Evolutionary conservation across 2,113 vertebrate species (phyloP), one percentile per base, ranked within the genome.

Genomic region (Ploceus nigricollis): DNA sequence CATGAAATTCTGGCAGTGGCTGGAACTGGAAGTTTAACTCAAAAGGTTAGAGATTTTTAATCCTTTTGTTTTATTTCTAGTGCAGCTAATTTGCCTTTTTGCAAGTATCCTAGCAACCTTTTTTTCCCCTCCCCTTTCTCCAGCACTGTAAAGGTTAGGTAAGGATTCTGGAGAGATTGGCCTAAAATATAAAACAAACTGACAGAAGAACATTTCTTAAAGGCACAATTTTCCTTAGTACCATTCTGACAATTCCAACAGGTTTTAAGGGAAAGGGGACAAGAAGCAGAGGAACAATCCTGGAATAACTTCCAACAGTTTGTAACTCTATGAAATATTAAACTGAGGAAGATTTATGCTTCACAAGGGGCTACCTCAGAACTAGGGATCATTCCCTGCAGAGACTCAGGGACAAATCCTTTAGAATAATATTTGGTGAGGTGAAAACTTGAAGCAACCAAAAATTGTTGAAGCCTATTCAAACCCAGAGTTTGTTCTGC

Each of bases 21-120:
- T 85, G 84, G 83, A 87, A 70, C 21, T 39, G 54, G 47, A 33
- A 79, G 39, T 73, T 94, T 93, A 86, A 86, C 68, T 93, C 50
- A 51, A 54, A 91, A 91, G 79, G 69, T 94, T 94, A 96, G 75
- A 86, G 83, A 87, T 80, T 77, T 90, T 80, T 30, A 84, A 94
- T 94, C 65, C 91, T 96, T 96, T 97, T 96, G 94, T 96, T 96
- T 90, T 87, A 96, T 56, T 95, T 64, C 93, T 64, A 78, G 83
- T 96, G 88, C 87, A 93, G 89, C 92, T 96, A 93, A 96, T 93
- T 96, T 96, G 96, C 87, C 87, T 96, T 95, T 97, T 95, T 94
- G 61, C 71, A 92, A 80, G 97, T 97, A 96, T 96, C 97, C 92
- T 97, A 97, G 97, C 97, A 97, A 97, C 96, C 40, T 87, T 66